A percentile compares a stretch with the other conserved stretches of the same genome.
Evolutionary conservation across 2,113 vertebrate genomes (phyloP).

Genomic region (Panurus biarmicus): DNA sequence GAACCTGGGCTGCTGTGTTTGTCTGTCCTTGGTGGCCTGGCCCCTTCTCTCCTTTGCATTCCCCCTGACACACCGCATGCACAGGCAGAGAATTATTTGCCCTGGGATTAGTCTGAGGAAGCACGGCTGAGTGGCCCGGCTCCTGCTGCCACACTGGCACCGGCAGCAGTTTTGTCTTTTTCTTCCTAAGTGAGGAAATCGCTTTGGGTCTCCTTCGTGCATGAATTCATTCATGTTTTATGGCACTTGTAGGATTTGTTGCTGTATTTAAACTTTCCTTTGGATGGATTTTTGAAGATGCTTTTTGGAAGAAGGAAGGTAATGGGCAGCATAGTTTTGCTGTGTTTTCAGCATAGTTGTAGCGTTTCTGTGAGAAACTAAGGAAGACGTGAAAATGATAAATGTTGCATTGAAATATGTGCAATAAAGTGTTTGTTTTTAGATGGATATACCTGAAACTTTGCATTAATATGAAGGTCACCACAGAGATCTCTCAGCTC

Average conservation of each 20-base stretch:
- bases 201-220: not conserved
- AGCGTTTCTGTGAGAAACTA: not conserved
- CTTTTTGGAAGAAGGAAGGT: not conserved
- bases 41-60: not conserved
- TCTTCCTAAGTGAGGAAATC: not conserved
- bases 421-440: not conserved
- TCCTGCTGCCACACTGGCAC: not conserved
- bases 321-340: not conserved
- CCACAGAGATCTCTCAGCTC: not conserved
- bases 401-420: not conserved
- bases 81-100: not conserved
- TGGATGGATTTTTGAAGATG: not conserved
- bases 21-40: not conserved
- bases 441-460: not conserved
- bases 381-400: not conserved
- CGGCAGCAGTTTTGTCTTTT: not conserved
- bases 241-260: not conserved
- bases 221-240: not conserved
- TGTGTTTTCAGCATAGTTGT: not conserved
- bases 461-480: not conserved
- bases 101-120: too few relatives aligned
- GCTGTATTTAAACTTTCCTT: not conserved
- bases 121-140: not conserved
- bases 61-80: accelerated
- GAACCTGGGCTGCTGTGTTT: not conserved